phyloP scores from a whole-genome alignment of 2,113 vertebrate species.

The Stercorarius parasiticus region DNA sequence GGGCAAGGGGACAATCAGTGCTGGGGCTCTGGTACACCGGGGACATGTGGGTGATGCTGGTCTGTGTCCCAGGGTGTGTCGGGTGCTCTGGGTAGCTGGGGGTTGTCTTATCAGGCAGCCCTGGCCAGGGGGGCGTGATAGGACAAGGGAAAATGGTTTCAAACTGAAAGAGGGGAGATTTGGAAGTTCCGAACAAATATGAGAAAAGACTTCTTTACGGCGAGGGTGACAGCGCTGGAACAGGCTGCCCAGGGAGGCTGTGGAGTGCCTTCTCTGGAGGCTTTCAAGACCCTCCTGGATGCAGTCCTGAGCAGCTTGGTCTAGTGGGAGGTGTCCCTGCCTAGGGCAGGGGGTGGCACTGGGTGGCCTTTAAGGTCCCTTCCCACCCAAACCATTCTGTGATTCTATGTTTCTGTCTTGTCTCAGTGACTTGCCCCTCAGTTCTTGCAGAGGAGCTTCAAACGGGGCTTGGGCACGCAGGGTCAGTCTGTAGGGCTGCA shows the following conservation, averaged over 20 bases:
- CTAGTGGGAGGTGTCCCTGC: not conserved
- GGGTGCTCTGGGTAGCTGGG: too few relatives aligned
- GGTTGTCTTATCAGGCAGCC: rapidly evolving
- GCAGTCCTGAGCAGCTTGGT: too few relatives aligned
- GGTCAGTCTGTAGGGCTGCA: not conserved
- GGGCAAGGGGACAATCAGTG: not conserved
- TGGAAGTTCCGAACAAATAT: too few relatives aligned
- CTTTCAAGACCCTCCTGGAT: too few relatives aligned
- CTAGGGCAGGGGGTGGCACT: not conserved
- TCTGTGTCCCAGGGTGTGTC: rapidly evolving
- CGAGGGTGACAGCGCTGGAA: too few relatives aligned
- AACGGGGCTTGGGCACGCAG: rapidly evolving
- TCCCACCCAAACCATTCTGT: not conserved
- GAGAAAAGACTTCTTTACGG: too few relatives aligned
- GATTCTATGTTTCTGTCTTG: not conserved
- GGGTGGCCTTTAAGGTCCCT: not conserved
- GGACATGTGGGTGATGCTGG: not conserved
- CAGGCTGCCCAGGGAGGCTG: too few relatives aligned
- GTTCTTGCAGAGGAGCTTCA: not conserved
- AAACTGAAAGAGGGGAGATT: too few relatives aligned
- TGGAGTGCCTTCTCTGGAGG: too few relatives aligned
- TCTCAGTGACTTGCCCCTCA: not conserved
- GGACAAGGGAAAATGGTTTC: too few relatives aligned
- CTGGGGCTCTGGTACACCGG: not conserved
- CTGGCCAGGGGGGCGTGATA: not conserved